phyloP scores from a whole-genome alignment of 2,888 invertebrate species.

The Drosophila parthenogenetica region DNA sequence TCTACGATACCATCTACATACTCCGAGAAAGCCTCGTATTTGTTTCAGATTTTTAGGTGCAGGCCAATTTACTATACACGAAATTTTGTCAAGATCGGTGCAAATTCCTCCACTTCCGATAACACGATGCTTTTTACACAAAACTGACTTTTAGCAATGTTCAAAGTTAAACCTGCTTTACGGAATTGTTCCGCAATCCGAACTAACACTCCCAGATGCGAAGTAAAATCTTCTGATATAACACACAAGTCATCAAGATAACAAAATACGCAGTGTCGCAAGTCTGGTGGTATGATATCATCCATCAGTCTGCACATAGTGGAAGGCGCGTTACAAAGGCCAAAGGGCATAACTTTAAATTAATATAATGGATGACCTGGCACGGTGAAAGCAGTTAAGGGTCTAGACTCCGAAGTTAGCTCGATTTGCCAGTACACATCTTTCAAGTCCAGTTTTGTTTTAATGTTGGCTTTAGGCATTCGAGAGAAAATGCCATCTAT shows the following conservation, averaged over 20 bases:
- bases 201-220: neutral
- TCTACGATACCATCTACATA: too few species aligned
- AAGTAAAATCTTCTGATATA: neutral
- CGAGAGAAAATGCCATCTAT: neutral
- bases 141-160: constrained; percentile 3
- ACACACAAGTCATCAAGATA: constrained; percentile 2
- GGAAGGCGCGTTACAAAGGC: too few species aligned
- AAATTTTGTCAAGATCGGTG: too few species aligned
- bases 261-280: constrained; percentile 1
- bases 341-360: too few species aligned
- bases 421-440: constrained; percentile 5
- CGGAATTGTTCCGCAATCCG: too few species aligned
- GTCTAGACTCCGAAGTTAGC: neutral
- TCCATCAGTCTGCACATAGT: too few species aligned
- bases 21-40: too few species aligned
- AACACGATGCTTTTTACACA: neutral
- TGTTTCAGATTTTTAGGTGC: too few species aligned
- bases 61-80: too few species aligned
- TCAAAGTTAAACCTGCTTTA: neutral
- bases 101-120: too few species aligned
- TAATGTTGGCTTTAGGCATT: constrained; percentile 1
- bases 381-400: neutral
- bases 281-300: neutral
- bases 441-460: neutral
- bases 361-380: neutral